phyloP scores from a whole-genome alignment of 2,888 invertebrate species.

The Pterostichus madidus region DNA sequence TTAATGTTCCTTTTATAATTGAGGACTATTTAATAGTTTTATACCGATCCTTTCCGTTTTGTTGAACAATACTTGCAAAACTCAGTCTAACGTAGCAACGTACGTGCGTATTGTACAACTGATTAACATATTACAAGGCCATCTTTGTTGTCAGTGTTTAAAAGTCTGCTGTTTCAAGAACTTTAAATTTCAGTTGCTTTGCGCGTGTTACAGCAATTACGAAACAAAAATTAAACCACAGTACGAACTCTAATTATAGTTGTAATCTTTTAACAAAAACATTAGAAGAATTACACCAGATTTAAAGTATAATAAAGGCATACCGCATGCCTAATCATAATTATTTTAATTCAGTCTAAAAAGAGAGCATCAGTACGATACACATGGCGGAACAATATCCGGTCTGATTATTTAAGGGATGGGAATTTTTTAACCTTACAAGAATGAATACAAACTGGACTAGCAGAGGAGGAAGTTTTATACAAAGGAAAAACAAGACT shows the following conservation, averaged over 20 bases:
- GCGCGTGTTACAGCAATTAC: slow-evolving; percentile 6
- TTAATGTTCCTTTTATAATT: not conserved
- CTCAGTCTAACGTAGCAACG: slow-evolving; percentile 8
- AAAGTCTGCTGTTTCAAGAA: slow-evolving; percentile 47
- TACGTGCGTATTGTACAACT: slow-evolving; percentile 8
- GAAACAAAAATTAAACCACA: slow-evolving; percentile 26
- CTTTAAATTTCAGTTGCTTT: slow-evolving; percentile 48
- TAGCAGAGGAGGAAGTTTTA: slow-evolving; percentile 39
- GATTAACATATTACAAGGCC: slow-evolving; percentile 57
- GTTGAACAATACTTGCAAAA: not conserved
- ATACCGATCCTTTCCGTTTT: too few relatives aligned
- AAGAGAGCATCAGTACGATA: slow-evolving; percentile 36
- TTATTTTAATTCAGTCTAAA: slow-evolving; percentile 15
- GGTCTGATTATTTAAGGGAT: slow-evolving; percentile 55
- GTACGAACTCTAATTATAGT: slow-evolving; percentile 7
- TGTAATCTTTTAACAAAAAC: slow-evolving; percentile 14
- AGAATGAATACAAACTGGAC: slow-evolving; percentile 56
- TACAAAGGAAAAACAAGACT: slow-evolving; percentile 44
- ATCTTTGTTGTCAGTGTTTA: slow-evolving; percentile 52
- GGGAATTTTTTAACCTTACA: slow-evolving; percentile 22
- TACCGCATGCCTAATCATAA: slow-evolving; percentile 2
- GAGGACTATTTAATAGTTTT: not conserved
- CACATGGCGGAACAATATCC: slow-evolving; percentile 56
- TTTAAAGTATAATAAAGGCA: not conserved
- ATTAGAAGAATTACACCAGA: not conserved